A percentile compares a stretch with the other conserved stretches of the same genome.
Evolutionary conservation across 2,113 vertebrate species (phyloP).

Genomic region (Reinhardtius hippoglossoides): DNA sequence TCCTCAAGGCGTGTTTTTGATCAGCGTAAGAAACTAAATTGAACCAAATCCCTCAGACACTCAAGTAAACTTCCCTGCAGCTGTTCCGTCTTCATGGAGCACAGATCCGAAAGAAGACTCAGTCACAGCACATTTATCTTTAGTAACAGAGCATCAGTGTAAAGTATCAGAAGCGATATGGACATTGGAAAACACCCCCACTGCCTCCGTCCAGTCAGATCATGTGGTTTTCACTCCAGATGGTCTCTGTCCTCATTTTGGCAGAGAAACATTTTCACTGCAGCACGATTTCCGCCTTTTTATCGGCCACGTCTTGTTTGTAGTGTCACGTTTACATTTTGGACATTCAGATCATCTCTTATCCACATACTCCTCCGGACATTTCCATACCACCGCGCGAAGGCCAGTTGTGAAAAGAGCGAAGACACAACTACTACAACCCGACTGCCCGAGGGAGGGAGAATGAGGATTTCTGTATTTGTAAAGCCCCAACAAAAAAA

Average conservation of each 20-base stretch:
- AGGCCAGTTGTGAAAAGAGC: neutral
- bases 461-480: neutral
- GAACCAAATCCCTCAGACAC: no score
- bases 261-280: constrained; percentile 9
- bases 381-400: neutral
- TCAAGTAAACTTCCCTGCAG: no score
- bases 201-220: neutral
- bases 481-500: neutral
- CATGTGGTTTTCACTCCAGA: constrained; percentile 14
- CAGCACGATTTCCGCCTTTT: neutral
- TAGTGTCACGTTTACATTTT: constrained; percentile 1
- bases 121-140: no score
- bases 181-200: no score
- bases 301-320: neutral
- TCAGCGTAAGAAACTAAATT: no score
- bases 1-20: no score
- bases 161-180: neutral
- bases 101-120: no score
- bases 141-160: no score
- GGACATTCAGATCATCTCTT: constrained; percentile 2
- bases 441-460: neutral
- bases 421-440: neutral
- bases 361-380: neutral
- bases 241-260: constrained; percentile 42
- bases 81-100: no score